Conservation (phyloP, 2,888 invertebrate species). For the Lottia scabra region DNA sequence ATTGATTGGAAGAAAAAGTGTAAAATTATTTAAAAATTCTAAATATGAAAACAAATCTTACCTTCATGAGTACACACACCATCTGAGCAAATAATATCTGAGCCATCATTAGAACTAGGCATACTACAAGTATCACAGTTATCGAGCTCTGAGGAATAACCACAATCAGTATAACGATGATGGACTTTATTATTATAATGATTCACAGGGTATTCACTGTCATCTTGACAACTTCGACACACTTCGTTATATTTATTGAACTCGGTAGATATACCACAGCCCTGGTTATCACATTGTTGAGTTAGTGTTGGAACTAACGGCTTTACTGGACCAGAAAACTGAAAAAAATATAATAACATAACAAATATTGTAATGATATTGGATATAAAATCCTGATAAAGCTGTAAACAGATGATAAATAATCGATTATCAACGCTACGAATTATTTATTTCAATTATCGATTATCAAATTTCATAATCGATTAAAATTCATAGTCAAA, state of each 20-base stretch:
- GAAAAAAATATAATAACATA: background rate
- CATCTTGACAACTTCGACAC: background rate
- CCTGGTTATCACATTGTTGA: background rate
- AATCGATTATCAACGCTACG: too few species aligned
- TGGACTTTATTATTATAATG: constrained; percentile 19
- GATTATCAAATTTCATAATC: too few species aligned
- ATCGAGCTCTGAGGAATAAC: constrained; percentile 86
- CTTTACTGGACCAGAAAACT: background rate
- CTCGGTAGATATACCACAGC: background rate
- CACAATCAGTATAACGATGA: constrained; percentile 78
- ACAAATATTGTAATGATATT: too few species aligned
- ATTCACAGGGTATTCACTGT: constrained; percentile 10
- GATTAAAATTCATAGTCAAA: too few species aligned
- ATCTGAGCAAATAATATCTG: constrained; percentile 90
- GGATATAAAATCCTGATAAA: too few species aligned
- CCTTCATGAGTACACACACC: constrained; percentile 85
- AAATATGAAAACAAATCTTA: constrained; percentile 23
- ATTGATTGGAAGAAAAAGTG: too few species aligned
- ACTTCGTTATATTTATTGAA: background rate
- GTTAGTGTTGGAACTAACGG: background rate
- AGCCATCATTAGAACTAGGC: constrained; percentile 88
- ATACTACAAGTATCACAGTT: constrained; percentile 80
- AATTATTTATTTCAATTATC: too few species aligned
- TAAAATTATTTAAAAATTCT: too few species aligned
- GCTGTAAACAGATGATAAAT: too few species aligned